Percentiles rank a stretch among this genome's conserved stretches.
Evolutionary conservation across 1,140 invertebrate species (phyloP).

Genomic region (Bombus pascuorum): DNA sequence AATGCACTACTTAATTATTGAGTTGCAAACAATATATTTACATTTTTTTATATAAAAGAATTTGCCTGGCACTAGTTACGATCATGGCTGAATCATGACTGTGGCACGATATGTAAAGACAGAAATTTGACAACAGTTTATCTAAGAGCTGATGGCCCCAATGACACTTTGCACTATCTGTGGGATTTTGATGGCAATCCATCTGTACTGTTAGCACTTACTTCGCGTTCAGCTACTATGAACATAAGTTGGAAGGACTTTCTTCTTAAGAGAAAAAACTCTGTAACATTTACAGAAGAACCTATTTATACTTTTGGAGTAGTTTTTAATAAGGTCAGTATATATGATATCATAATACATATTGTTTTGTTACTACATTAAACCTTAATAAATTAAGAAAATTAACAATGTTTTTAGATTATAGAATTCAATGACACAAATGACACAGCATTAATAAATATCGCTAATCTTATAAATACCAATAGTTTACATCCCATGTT

Average conservation of each 20-base stretch:
- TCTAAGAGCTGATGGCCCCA: slow-evolving; percentile 80
- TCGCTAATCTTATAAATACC: slow-evolving; percentile 63
- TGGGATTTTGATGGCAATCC: slow-evolving; percentile 85
- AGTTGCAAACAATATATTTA: slow-evolving; percentile 44
- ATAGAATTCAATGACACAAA: slow-evolving; percentile 84
- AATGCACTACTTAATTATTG: neutral
- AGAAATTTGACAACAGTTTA: slow-evolving; percentile 80
- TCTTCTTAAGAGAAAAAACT: slow-evolving; percentile 66
- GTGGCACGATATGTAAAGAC: slow-evolving; percentile 65
- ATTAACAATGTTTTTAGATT: slow-evolving; percentile 77
- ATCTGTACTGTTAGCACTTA: slow-evolving; percentile 81
- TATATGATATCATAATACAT: neutral
- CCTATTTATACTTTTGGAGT: slow-evolving; percentile 83
- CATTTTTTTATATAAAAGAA: slow-evolving; percentile 57
- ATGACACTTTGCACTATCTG: slow-evolving; percentile 84
- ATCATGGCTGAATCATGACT: slow-evolving; percentile 74
- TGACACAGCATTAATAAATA: slow-evolving; percentile 80
- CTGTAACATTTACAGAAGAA: slow-evolving; percentile 79
- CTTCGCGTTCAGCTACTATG: slow-evolving; percentile 77
- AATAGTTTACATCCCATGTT: slow-evolving; percentile 72
- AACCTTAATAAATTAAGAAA: neutral
- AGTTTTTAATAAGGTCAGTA: slow-evolving; percentile 81
- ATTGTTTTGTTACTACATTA: neutral
- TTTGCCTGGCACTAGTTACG: slow-evolving; percentile 70
- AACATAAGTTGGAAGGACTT: slow-evolving; percentile 81